Base-by-base conservation (phyloP, 2,113 vertebrate genomes). In the Pardalotus punctatus region DNA sequence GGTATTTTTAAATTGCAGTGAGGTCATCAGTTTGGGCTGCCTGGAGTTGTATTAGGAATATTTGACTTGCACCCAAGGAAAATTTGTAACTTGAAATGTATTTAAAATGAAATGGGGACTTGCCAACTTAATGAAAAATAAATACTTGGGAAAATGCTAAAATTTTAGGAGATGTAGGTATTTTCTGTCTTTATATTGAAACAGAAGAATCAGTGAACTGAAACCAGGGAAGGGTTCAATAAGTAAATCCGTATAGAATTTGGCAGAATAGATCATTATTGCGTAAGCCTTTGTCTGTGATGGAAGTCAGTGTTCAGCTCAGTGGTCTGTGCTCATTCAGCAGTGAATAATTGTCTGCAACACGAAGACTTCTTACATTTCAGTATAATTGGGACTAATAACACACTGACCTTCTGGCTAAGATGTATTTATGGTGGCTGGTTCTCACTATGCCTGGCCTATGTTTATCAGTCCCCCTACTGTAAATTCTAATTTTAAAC, bases 341-440 rank as follows among this genome's bases (percentile, higher is more conserved):
- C 93, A 81, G 94, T 95, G 95, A 96, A 94, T 96, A 96, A 97
- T 95, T 95, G 94, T 97, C 94, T 97, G 94, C 95, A 95, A 92
- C 90, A 90, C 35, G 58, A 96, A 83, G 84, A 88, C 91, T 93
- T 87, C 93, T 95, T 96, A 77, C 62, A 72, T 91, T 93, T 96
- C 89, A 93, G 91, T 62, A 47, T 97, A 97, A 97, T 97, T 97
- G 93, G 97, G 94, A 97, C 97, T 97, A 97, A 97, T 96, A 97
- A 93, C 94, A 95, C 80, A 38, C 91, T 96, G 96, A 96, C 96
- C 94, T 97, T 97, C 90, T 96, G 87, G 62, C 95, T 91, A 33
- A 76, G 87, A 82, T 84, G 93, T 95, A 94, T 97, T 97, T 96
- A 91, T 95, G 87, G 94, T 83, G 77, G 48, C 85, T 83, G 38